Evolutionary conservation across 2,888 invertebrate species (phyloP).

Genomic region (Meiosimyza platycephala): DNA sequence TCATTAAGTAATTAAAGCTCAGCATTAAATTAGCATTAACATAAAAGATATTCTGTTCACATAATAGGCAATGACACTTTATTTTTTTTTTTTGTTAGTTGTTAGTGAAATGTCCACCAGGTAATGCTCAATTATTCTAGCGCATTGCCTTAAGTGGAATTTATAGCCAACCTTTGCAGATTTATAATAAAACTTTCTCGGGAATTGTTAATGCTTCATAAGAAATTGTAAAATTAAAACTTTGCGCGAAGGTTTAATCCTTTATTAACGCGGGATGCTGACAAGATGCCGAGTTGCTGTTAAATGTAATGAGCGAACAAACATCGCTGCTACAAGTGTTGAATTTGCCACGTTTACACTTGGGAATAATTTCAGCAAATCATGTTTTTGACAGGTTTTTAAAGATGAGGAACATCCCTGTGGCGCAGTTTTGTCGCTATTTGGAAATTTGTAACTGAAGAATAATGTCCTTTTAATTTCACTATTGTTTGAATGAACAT

Average conservation of each 20-base stretch:
- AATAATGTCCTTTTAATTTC: conserved; percentile 14
- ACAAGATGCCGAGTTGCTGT: not conserved
- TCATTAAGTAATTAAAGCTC: conserved; percentile 23
- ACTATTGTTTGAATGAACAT: not conserved
- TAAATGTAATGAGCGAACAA: conserved; percentile 13
- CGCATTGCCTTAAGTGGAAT: conserved; percentile 14
- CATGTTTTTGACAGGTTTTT: conserved; percentile 6
- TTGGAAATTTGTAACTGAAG: conserved; percentile 1
- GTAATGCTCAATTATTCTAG: not conserved
- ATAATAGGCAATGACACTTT: conserved; percentile 7
- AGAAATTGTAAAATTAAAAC: conserved; percentile 13
- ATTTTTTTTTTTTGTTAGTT: no score
- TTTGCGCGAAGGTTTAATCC: conserved; percentile 11
- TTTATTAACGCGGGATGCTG: conserved; percentile 6
- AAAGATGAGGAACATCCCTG: not conserved
- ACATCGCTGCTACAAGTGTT: conserved; percentile 12
- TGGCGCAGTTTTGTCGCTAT: not conserved
- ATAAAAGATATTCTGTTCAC: conserved; percentile 19
- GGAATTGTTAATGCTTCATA: conserved; percentile 25
- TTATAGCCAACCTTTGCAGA: conserved; percentile 15
- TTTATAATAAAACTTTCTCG: conserved; percentile 9
- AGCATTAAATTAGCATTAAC: not conserved
- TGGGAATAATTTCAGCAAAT: conserved; percentile 20
- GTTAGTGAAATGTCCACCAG: conserved; percentile 7
- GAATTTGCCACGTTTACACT: conserved; percentile 5